Conservation (phyloP, 2,888 invertebrate species). For the Rutpela maculata region DNA sequence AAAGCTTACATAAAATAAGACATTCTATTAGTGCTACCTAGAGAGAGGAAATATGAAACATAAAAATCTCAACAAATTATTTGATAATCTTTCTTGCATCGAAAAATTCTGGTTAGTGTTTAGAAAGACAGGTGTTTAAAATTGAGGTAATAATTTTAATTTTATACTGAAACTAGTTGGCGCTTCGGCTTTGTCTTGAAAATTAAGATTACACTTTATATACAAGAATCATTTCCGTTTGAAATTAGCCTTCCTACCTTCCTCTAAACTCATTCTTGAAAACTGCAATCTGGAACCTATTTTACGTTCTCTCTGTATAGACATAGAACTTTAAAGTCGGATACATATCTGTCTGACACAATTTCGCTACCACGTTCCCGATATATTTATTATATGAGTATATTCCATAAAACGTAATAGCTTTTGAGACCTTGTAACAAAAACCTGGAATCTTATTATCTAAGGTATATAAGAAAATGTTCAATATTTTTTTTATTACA, state of each 20-base stretch:
- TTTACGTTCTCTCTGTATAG: background rate
- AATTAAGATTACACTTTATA: no score
- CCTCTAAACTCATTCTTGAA: background rate
- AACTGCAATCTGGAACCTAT: background rate
- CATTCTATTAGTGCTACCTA: no score
- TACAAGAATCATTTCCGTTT: background rate
- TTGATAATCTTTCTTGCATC: no score
- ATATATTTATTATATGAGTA: constrained; percentile 7
- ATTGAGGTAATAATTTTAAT: no score
- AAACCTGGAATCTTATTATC: constrained; percentile 29
- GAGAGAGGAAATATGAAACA: no score
- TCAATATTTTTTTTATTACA: constrained; percentile 49
- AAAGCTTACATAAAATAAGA: no score
- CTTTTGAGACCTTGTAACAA: constrained; percentile 2
- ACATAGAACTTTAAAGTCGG: background rate
- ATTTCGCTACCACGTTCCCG: background rate
- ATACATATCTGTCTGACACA: background rate
- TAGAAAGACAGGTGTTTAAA: no score
- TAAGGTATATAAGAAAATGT: constrained; percentile 19
- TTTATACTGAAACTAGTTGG: no score
- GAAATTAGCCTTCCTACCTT: background rate
- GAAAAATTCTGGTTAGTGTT: no score
- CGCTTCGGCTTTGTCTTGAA: no score
- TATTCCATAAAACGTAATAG: constrained; percentile 30
- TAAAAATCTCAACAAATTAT: no score